Evolutionary conservation across 2,113 vertebrate species (phyloP), one percentile per base, ranked within the genome.

Genomic region (Gadus chalcogrammus): DNA sequence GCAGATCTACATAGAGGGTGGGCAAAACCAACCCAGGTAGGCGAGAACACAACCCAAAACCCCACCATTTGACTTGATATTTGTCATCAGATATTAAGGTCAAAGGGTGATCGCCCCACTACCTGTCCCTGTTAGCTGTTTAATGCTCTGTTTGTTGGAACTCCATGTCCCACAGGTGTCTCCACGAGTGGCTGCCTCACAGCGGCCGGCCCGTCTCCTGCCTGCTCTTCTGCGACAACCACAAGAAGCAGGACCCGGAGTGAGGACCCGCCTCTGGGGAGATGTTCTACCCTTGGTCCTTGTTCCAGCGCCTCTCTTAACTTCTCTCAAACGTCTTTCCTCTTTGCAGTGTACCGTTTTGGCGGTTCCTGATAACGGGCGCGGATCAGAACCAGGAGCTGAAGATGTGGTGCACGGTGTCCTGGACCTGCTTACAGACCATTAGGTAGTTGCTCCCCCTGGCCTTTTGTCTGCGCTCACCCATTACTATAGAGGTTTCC

Each of bases 401-500:
- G 64, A 99, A 98, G 90, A 93, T 99, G 94, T 99, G 97, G 97
- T 99, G 97, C 85, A 99, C 97, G 0, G 97, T 99, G 59, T 97
- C 96, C 18, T 99, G 97, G 97, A 98, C 95, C 12, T 99, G 97
- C 73, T 89, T 99, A 66, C 97, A 99, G 79, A 99, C 96, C 15
- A 91, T 99, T 69, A 93, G 94, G 97, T 98, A 55, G 3, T 48
- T 9, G 8, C 42, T 48, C 12, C 55, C 13, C 5, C 55, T 58
- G 15, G 15, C n/a, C n/a, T 56, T 15, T 15, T 56, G n/a, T 58
- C 9, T 7, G 55, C n/a, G 17, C 55, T 58, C 55, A 58, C 4
- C 38, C 42, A 11, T 63, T 5, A 6, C 15, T 64, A 4, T 6
- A 22, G 11, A 15, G 15, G 13, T 58, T 9, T 58, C 15, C 31